phyloP scores from a whole-genome alignment of 2,113 vertebrate species.

The Euleptes europaea region DNA sequence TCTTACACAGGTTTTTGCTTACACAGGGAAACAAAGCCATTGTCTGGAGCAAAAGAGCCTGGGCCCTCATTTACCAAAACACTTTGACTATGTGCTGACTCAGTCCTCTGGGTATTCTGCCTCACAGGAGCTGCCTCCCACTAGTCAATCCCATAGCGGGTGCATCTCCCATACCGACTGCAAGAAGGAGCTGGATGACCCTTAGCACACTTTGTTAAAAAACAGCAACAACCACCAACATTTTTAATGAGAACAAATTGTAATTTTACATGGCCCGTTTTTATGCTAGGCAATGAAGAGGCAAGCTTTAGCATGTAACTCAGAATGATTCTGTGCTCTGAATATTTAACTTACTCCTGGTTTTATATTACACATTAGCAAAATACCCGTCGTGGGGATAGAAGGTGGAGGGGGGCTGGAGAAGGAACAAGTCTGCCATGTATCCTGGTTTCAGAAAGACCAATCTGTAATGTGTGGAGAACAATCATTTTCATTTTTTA shows the following conservation, averaged over 20 bases:
- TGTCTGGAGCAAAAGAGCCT: slow-evolving; percentile 1
- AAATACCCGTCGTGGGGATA: neutral
- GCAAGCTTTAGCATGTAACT: neutral
- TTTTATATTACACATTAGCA: neutral
- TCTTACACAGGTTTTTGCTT: slow-evolving; percentile 12
- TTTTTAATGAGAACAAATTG: neutral
- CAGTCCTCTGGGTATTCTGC: neutral
- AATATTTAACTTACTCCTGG: too few species aligned
- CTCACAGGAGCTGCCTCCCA: neutral
- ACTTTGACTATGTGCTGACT: neutral
- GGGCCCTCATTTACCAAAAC: slow-evolving; percentile 25
- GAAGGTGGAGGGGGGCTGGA: neutral
- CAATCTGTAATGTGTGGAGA: too few species aligned
- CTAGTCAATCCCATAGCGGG: neutral
- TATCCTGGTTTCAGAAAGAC: too few species aligned
- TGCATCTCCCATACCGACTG: neutral
- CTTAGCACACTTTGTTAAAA: neutral
- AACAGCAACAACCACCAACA: too few species aligned
- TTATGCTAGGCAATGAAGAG: neutral
- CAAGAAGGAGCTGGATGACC: neutral
- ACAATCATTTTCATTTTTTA: too few species aligned
- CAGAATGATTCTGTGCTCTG: too few species aligned
- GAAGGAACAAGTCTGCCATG: too few species aligned
- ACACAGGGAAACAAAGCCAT: slow-evolving; percentile 36
- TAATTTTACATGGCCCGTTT: neutral